These are phyloP conservation scores for Pseudois nayaur DNA, from an alignment of 2,113 vertebrate species.

Conservation along the genomic window DNA sequence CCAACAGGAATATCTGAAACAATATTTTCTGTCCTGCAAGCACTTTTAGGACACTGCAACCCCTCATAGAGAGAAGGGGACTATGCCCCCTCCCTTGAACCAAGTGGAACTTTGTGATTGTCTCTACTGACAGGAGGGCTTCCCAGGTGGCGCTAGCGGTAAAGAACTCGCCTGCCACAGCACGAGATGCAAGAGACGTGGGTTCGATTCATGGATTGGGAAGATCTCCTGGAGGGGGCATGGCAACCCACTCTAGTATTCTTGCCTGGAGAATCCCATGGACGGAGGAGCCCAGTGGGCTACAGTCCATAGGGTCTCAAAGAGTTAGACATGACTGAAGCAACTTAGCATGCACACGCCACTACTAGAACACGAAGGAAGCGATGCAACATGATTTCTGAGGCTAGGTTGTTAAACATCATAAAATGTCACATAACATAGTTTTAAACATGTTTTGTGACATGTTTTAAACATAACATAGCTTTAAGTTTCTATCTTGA, in stretches of 20 bases:
- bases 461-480: too few species aligned
- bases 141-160: not conserved
- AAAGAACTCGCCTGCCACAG: not conserved
- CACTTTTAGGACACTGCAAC: not conserved
- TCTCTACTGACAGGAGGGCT: not conserved
- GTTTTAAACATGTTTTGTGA: too few species aligned
- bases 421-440: rapidly evolving
- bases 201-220: not conserved
- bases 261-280: not conserved
- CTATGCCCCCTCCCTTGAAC: not conserved
- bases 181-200: not conserved
- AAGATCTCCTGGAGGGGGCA: not conserved
- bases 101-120: not conserved
- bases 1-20: not conserved
- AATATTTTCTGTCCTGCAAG: not conserved
- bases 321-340: not conserved
- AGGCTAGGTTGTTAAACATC: not conserved
- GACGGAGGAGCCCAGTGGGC: not conserved
- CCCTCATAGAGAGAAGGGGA: not conserved
- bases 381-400: not conserved
- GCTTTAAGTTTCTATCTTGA: not conserved
- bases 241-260: not conserved
- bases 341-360: not conserved
- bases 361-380: not conserved
- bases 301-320: not conserved